phyloP scores from a whole-genome alignment of 2,797 vertebrate genomes.

The Gymnothorax reevesii region DNA sequence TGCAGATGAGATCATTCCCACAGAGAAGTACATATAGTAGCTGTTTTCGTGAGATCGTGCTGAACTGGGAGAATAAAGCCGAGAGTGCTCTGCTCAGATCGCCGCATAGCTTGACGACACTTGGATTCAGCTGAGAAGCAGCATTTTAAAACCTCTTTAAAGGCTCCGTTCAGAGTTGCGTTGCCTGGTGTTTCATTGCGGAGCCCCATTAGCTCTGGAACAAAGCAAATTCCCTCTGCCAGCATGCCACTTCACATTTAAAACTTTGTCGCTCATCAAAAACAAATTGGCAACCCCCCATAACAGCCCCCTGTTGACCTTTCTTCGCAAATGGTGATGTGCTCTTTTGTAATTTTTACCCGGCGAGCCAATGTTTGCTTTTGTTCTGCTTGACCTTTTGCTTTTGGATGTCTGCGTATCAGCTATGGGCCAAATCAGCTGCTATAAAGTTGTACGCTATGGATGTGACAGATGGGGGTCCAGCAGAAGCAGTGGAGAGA shows the following conservation, averaged over 20 bases:
- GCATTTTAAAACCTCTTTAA: slow-evolving; percentile 57
- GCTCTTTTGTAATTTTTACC: not conserved
- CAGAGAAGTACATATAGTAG: slow-evolving; percentile 14
- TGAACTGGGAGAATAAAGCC: slow-evolving; percentile 31
- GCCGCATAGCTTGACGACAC: slow-evolving; percentile 48
- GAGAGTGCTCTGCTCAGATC: slow-evolving; percentile 52
- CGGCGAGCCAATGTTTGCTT: not conserved
- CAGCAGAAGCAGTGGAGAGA: not conserved
- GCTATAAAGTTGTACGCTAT: not conserved
- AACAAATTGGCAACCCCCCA: not conserved
- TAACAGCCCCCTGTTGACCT: not conserved
- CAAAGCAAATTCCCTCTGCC: slow-evolving; percentile 2
- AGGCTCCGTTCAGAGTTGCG: slow-evolving; percentile 47
- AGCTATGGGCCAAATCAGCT: not conserved
- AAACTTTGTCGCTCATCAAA: slow-evolving; percentile 1
- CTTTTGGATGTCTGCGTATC: slow-evolving; percentile 1
- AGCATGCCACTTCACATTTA: not conserved
- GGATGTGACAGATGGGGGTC: not conserved
- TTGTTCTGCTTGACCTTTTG: not conserved
- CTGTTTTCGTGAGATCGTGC: slow-evolving; percentile 40
- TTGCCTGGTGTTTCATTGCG: slow-evolving; percentile 42
- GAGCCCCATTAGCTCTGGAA: slow-evolving; percentile 30
- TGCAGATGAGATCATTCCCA: slow-evolving; percentile 39
- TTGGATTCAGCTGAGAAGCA: slow-evolving; percentile 55
- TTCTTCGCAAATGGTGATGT: not conserved